Evolutionary conservation across 2,113 vertebrate species (phyloP).

Genomic region (Eupsittula cactorum): DNA sequence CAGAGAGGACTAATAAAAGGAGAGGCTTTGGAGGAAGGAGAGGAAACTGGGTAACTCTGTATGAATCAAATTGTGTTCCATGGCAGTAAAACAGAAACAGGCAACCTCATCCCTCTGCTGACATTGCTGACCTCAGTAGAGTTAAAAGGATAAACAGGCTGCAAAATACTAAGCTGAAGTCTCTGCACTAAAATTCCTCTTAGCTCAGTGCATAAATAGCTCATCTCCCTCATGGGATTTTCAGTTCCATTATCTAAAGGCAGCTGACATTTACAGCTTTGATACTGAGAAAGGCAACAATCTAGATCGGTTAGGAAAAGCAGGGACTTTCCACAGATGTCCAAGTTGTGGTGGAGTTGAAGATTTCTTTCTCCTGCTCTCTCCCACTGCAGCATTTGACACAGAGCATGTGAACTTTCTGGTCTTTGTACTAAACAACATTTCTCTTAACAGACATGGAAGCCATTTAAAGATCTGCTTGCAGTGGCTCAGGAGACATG

Average conservation of each 20-base stretch:
- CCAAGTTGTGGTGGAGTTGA: neutral
- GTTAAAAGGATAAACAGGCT: neutral
- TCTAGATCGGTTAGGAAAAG: neutral
- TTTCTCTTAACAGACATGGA: neutral
- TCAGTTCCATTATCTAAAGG: neutral
- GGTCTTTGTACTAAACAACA: neutral
- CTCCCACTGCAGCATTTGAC: neutral
- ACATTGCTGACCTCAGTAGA: neutral
- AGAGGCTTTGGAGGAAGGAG: conserved; percentile 14
- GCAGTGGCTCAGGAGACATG: neutral
- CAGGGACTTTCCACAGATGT: neutral
- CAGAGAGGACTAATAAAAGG: conserved; percentile 19
- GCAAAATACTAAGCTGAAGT: conserved; percentile 22
- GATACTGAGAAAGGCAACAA: neutral
- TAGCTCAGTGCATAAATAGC: neutral
- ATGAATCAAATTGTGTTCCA: conserved; percentile 40
- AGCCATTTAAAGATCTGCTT: neutral
- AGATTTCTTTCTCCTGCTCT: neutral
- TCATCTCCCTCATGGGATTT: conserved; percentile 1
- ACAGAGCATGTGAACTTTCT: neutral
- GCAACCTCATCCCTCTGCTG: conserved; percentile 20
- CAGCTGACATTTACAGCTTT: neutral
- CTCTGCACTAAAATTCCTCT: conserved; percentile 30
- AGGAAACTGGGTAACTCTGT: conserved; percentile 31
- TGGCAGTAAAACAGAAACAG: conserved; percentile 46